Percentiles rank a stretch among this genome's conserved stretches.
phyloP scores from a whole-genome alignment of 2,888 invertebrate species.

The Drosophila flavopinicola region DNA sequence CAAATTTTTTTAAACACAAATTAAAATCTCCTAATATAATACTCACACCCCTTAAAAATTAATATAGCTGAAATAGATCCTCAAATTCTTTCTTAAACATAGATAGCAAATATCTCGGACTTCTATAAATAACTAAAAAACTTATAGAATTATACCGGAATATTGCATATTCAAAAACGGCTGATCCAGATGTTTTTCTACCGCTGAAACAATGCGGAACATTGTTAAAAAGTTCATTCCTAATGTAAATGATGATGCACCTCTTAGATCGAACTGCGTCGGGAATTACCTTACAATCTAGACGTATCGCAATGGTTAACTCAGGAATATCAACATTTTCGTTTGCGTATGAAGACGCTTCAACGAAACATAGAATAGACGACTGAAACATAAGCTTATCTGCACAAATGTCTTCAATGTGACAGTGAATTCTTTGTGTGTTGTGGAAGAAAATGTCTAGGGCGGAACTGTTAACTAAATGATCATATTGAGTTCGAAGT shows the following conservation, averaged over 20 bases:
- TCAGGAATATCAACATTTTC: not conserved
- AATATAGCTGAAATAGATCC: conserved; percentile 5
- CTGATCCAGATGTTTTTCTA: not conserved
- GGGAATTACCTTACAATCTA: not conserved
- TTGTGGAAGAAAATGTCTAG: not conserved
- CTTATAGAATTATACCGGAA: too few species aligned
- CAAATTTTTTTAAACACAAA: not conserved
- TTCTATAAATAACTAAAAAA: too few species aligned
- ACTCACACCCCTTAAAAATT: not conserved
- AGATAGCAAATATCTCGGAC: not conserved
- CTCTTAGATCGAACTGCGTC: too few species aligned
- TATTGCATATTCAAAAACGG: not conserved
- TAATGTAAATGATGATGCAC: conserved; percentile 1
- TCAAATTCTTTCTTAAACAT: conserved; percentile 5
- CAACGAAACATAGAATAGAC: conserved; percentile 7
- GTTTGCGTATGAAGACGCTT: conserved; percentile 5
- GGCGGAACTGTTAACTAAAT: not conserved
- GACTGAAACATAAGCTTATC: conserved; percentile 3
- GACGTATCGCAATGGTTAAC: too few species aligned
- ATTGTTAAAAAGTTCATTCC: not conserved
- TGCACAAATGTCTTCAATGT: too few species aligned
- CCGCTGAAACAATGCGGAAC: not conserved
- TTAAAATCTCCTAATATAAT: not conserved
- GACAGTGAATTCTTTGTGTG: not conserved
- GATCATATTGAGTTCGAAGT: not conserved